phyloP scores from a whole-genome alignment of 2,797 vertebrate species.

The Oreonectes daqikongensis region DNA sequence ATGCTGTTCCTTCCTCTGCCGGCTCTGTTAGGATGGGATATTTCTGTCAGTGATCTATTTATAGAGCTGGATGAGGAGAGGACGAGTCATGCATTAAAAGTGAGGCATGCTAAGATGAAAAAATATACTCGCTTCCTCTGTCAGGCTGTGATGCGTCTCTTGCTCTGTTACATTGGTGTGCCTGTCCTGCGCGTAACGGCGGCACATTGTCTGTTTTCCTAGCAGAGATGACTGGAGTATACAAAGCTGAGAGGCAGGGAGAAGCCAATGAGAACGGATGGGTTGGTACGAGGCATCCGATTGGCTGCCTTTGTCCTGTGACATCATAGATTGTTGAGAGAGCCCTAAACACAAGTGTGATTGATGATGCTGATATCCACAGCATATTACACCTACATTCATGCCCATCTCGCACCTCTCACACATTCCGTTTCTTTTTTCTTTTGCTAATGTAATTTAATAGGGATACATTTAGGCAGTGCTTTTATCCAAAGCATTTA shows the following conservation, averaged over 20 bases:
- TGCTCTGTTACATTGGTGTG: conserved; percentile 55
- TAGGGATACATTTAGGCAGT: not conserved
- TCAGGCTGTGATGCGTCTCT: conserved; percentile 30
- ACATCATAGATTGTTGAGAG: conserved; percentile 53
- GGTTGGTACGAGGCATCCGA: conserved; percentile 46
- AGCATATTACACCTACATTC: conserved; percentile 45
- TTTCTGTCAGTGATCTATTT: conserved; percentile 29
- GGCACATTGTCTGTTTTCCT: conserved; percentile 64
- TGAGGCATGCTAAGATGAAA: conserved; percentile 11
- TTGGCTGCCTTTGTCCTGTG: conserved; percentile 65
- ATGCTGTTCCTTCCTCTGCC: conserved; percentile 40
- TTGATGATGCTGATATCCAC: conserved; percentile 57
- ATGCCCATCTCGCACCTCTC: conserved; percentile 11
- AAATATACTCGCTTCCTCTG: conserved; percentile 61
- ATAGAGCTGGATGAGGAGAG: conserved; percentile 2
- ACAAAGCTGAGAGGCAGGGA: conserved; percentile 62
- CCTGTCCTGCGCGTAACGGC: conserved; percentile 58
- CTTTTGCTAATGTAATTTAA: not conserved
- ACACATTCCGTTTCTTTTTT: not conserved
- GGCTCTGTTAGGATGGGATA: conserved; percentile 47
- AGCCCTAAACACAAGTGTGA: conserved; percentile 45
- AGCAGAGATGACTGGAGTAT: conserved; percentile 66
- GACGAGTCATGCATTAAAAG: conserved; percentile 13
- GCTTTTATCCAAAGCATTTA: too few species aligned
- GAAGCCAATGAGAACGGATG: conserved; percentile 59